phyloP scores from a whole-genome alignment of 2,113 vertebrate species.

The Myotis davidii region DNA sequence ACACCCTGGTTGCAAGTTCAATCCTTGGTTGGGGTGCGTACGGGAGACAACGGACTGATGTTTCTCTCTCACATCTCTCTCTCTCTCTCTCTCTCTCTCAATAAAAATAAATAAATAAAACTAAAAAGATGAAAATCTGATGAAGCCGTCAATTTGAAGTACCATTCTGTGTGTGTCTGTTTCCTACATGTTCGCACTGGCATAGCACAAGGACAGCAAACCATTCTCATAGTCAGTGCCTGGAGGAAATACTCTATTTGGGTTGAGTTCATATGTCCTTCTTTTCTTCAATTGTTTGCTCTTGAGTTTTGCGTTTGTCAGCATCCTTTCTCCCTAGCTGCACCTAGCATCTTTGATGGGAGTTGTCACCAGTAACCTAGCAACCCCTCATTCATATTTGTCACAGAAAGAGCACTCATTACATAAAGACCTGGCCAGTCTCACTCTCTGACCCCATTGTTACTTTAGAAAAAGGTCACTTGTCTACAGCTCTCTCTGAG shows the following conservation, averaged over 20 bases:
- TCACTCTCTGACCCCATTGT: neutral
- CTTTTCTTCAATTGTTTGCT: neutral
- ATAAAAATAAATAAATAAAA: neutral
- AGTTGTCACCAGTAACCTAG: neutral
- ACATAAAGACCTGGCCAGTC: neutral
- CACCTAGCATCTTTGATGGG: neutral
- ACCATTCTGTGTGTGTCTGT: neutral
- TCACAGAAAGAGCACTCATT: neutral
- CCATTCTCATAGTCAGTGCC: neutral
- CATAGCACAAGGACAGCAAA: neutral
- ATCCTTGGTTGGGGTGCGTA: neutral
- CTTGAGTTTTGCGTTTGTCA: neutral
- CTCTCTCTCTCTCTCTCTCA: neutral
- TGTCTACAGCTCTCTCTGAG: neutral
- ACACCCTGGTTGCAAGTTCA: neutral
- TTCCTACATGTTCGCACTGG: neutral
- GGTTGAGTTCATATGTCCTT: neutral
- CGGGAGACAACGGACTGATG: neutral
- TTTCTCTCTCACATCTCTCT: neutral
- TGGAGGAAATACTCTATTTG: neutral
- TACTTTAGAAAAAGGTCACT: neutral
- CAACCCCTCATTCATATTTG: neutral
- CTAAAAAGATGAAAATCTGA: neutral
- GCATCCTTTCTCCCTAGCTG: neutral
- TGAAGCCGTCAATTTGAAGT: neutral